Conservation (phyloP, 2,797 vertebrate species). For the Anabas testudineus region DNA sequence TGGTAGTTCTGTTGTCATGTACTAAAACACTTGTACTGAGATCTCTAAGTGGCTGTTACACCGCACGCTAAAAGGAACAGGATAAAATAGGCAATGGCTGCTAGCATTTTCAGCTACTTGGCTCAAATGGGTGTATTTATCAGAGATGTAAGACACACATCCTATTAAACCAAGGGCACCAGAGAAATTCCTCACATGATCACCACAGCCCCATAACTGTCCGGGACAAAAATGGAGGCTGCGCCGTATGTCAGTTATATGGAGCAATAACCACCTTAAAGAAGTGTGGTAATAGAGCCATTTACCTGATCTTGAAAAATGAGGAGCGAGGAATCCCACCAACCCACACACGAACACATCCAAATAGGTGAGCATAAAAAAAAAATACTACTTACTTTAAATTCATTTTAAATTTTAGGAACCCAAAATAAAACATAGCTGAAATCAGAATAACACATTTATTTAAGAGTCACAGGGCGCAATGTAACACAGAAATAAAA, state of each 20-base stretch:
- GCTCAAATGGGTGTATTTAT: conserved; percentile 83
- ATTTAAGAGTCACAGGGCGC: background rate
- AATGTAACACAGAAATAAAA: background rate
- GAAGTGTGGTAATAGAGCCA: conserved; percentile 86
- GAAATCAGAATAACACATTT: background rate
- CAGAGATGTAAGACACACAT: conserved; percentile 84
- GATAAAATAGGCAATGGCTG: conserved; percentile 51
- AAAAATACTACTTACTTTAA: too few relatives aligned
- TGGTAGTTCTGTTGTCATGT: conserved; percentile 63
- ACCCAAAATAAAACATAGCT: background rate
- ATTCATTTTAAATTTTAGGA: background rate
- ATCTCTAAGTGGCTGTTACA: conserved; percentile 67
- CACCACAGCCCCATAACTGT: conserved; percentile 86
- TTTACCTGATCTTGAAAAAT: conserved; percentile 85
- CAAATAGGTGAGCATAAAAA: background rate
- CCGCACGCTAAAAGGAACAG: conserved; percentile 57
- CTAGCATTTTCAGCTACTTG: conserved; percentile 75
- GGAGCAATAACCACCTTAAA: conserved; percentile 86
- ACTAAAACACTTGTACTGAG: conserved; percentile 68
- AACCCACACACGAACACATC: conserved; percentile 9
- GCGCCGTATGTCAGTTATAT: conserved; percentile 87
- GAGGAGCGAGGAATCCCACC: conserved; percentile 28
- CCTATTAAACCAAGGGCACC: conserved; percentile 89
- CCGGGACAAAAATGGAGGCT: conserved; percentile 85
- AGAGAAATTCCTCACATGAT: conserved; percentile 86